Evolutionary conservation across 2,113 vertebrate genomes (phyloP), one percentile per base, ranked within the genome.

Genomic region (Engraulis encrasicolus): DNA sequence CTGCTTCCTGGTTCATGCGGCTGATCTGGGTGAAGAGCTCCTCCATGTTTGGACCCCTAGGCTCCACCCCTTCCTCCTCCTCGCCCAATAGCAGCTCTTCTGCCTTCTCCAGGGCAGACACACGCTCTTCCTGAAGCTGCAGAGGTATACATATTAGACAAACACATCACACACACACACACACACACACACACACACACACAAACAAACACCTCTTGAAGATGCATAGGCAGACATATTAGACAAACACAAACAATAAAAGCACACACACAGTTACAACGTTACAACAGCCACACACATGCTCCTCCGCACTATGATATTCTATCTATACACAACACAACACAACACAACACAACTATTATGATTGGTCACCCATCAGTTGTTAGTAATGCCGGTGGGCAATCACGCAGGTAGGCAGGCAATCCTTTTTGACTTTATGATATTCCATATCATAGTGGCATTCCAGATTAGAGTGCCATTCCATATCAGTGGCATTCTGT

Each of bases 21-120:
- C 89, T 86, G 14, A 94, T 86, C 23, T 91, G 90, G 49, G 80
- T 80, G 78, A 93, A 93, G 74, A 92, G 78, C 49, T 85, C 87
- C 37, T 82, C 80, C 86, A 91, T 88, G 23, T 81, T 80, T 1
- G 88, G 80, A 79, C 82, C 87, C 31, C 86, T 82, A 27, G 88
- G 81, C 45, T 34, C 31, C 36, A 88, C 86, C 66, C 79, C 17
- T 5, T 79, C 2, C 2, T 27, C 15, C 27, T 74, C 66, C 6
- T 81, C 83, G 50, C 83, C 81, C 17, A 37, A n/a, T 31, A 27
- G 50, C 19, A 15, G 19, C 23, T 77, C 45, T 48, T 91, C 83
- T 27, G 48, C 52, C 31, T 40, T 71, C 2, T 80, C 77, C 37
- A 40, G 23, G 11, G 18, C 66, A 36, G 54, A 36, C 6, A 15